phyloP scores from a whole-genome alignment of 2,113 vertebrate species.

The Cyphomyrus plagiostoma region DNA sequence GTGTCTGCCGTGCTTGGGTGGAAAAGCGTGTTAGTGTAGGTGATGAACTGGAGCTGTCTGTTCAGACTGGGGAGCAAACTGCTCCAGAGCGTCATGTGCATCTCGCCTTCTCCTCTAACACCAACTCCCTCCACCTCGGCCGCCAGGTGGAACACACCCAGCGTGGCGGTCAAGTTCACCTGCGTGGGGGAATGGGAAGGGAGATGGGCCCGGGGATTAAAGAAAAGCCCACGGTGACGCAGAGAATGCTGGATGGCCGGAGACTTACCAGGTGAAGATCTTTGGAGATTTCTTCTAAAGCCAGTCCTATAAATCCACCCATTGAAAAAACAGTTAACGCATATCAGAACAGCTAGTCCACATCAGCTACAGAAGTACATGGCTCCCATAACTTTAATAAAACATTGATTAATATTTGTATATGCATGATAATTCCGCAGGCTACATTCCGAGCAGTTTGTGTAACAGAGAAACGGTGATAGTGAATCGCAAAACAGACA shows the following conservation, averaged over 20 bases:
- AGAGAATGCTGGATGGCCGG: neutral
- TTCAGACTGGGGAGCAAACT: conserved; percentile 65
- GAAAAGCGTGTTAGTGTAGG: conserved; percentile 76
- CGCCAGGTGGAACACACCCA: conserved; percentile 75
- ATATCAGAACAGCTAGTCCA: neutral
- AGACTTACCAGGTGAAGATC: conserved; percentile 57
- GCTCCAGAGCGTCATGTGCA: conserved; percentile 59
- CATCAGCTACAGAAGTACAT: neutral
- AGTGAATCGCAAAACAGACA: neutral
- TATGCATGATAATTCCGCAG: neutral
- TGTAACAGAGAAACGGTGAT: neutral
- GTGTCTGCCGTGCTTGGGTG: conserved; percentile 76
- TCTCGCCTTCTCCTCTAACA: conserved; percentile 62
- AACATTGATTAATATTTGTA: neutral
- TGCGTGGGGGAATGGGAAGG: conserved; percentile 29
- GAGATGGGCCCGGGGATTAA: neutral
- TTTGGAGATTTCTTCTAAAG: conserved; percentile 54
- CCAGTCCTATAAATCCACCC: conserved; percentile 57
- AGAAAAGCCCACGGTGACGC: neutral
- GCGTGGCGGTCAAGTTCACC: conserved; percentile 68
- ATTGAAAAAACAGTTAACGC: neutral
- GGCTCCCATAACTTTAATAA: neutral
- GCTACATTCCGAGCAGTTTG: neutral
- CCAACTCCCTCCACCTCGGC: conserved; percentile 69
- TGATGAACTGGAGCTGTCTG: conserved; percentile 78